Evolutionary conservation across 37 sponge, comb jelly and placozoan species (phyloP), one percentile per base, ranked within the genome.

Genomic region (Diacarnus erythraeanus): DNA sequence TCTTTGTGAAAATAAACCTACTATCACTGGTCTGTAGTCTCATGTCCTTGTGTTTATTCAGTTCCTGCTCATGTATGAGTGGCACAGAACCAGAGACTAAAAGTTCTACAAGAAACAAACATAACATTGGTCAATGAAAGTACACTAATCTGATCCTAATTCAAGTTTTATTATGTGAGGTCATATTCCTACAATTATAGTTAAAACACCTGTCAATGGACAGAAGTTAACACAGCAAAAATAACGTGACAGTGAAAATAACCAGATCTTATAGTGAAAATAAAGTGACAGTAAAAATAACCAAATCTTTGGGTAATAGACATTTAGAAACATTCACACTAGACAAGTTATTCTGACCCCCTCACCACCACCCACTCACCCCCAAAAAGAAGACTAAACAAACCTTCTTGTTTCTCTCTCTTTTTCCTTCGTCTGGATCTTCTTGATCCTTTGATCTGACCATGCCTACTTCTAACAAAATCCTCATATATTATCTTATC

Each of bases 1-100:
- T 17, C 17, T 54, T 10, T 20, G 56, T 54, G 10, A 20, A 20
- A 54, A 27, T 17, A 10, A 5, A 3, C 71, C 41, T n/a, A 71
- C 71, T 23, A 3, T 40, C 43, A 23, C n/a, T 21, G 4, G 41
- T 40, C 71, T 35, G 42, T n/a, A 43, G n/a, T 42, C 71, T 40
- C 71, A 71, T 42, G 2, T 43, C 42, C 22, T 71, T 38, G 22
- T 23, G 30, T n/a, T 40, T 71, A n/a, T 71, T 71, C 71, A 71
- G 15, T 26, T 71, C 25, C 3, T 71, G n/a, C 23, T 38, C 71
- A 39, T 71, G 30, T 2, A 71, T 29, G 23, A 71, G 71, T 40
- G 71, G 71, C 23, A 71, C 71, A 71, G 71, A 71, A 3, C 43
- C 38, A 18, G 38, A 40, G 12, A 15, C 51, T 12, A 47, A 47